phyloP scores from a whole-genome alignment of 2,113 vertebrate genomes.

The Ochotona curzoniae region DNA sequence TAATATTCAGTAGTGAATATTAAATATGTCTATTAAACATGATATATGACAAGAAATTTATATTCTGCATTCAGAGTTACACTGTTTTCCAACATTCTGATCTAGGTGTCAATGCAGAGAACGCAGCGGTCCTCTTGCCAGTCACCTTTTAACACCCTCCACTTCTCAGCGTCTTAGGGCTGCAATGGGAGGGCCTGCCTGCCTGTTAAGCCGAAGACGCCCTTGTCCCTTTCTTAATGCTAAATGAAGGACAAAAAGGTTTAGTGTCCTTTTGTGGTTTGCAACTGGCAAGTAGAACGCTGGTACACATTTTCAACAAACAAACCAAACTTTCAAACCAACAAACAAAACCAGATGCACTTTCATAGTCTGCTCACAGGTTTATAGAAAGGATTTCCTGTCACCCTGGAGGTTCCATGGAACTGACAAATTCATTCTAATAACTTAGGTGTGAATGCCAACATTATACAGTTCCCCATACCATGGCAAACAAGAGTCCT shows the following conservation, averaged over 20 bases:
- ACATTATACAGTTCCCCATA: neutral
- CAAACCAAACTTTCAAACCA: too few relatives aligned
- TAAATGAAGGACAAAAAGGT: constrained; percentile 28
- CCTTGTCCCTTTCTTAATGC: constrained; percentile 19
- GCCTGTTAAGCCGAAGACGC: neutral
- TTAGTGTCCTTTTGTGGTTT: constrained; percentile 1
- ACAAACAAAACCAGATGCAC: neutral
- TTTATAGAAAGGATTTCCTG: neutral
- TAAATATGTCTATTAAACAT: constrained; percentile 78
- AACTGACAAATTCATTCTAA: constrained; percentile 28
- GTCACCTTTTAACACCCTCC: constrained; percentile 58
- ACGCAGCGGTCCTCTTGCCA: constrained; percentile 61
- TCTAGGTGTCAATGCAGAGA: constrained; percentile 64
- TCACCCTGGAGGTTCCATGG: neutral
- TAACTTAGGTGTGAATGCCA: neutral
- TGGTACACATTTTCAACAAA: constrained; percentile 19
- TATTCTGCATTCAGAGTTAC: constrained; percentile 62
- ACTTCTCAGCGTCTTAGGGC: constrained; percentile 37
- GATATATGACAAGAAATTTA: constrained; percentile 80
- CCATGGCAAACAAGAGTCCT: neutral
- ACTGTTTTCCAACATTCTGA: constrained; percentile 76
- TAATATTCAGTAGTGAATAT: constrained; percentile 80
- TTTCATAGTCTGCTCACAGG: constrained; percentile 38
- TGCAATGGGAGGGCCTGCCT: constrained; percentile 16
- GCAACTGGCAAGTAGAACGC: constrained; percentile 37